phyloP scores from a whole-genome alignment of 2,113 vertebrate genomes.

The Anoplopoma fimbria region DNA sequence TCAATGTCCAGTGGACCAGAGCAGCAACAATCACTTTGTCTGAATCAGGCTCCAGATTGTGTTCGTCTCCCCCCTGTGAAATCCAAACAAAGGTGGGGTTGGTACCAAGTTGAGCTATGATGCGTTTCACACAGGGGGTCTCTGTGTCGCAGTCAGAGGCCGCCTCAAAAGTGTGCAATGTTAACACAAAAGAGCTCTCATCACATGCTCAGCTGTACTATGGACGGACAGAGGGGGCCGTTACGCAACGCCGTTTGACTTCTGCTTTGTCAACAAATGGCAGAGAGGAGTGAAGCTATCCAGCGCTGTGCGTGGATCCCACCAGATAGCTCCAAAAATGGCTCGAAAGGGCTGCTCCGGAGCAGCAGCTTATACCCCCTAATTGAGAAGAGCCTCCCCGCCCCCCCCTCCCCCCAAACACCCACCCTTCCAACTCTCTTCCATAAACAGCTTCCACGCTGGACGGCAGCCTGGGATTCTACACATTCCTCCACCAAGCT shows the following conservation, averaged over 20 bases:
- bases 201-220: conserved; percentile 58
- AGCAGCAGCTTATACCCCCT: conserved; percentile 74
- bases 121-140: conserved; percentile 32
- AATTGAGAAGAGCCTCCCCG: conserved; percentile 69
- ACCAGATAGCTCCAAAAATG: conserved; percentile 85
- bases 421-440: conserved; percentile 67
- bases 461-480: conserved; percentile 77
- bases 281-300: conserved; percentile 73
- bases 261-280: conserved; percentile 84
- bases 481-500: conserved; percentile 71
- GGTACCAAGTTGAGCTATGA: conserved; percentile 38
- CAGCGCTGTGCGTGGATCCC: conserved; percentile 63
- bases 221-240: conserved; percentile 43
- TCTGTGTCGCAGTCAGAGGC: conserved; percentile 44
- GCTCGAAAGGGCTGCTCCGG: conserved; percentile 70
- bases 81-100: conserved; percentile 36
- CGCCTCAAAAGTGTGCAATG: conserved; percentile 49
- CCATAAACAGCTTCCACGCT: conserved; percentile 82
- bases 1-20: conserved; percentile 9
- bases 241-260: conserved; percentile 80
- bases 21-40: conserved; percentile 13
- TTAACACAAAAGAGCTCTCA: conserved; percentile 70
- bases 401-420: conserved; percentile 39
- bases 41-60: conserved; percentile 28
- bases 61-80: conserved; percentile 8